Base-by-base conservation (phyloP, 2,113 vertebrate genomes). In the Setophaga coronata region DNA sequence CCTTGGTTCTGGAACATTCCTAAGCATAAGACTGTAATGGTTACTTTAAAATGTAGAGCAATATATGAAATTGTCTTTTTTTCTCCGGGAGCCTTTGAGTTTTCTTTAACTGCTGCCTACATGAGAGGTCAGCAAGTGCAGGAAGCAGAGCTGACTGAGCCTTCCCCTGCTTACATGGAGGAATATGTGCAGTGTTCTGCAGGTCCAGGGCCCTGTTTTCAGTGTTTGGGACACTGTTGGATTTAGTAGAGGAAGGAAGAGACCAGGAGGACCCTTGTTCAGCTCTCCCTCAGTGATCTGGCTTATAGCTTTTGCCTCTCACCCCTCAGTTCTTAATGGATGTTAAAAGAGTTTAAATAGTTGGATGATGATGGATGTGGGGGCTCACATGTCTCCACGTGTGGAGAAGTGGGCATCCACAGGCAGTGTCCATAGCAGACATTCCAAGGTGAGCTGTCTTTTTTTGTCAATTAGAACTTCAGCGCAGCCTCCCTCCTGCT, bases 401-500 rank as follows among this genome's bases (percentile, higher is more conserved):
- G 34, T 58, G 14, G 51, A 42, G 60, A 36, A 73, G 23, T 26
- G 64, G 34, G 7, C 42, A 31, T 62, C 80, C 62, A 10, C 58
- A 45, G 40, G 72, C 71, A 43, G 40, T 14, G 23, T 48, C 62
- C 56, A 33, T 6, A 42, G 67, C 45, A 47, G 23, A 23, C 12
- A 3, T 78, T 72, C 56, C 47, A 64, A 31, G 45, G 48, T 19
- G 33, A 94, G 53, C 51, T 86, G 62, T 18, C 25, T 74, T 29
- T 77, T 66, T 50, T 2, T 8, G 53, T 69, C 50, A 42, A 0
- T 42, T 2, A 45, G 43, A 58, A 7, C 57, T 36, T 31, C 0
- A 29, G 45, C 48, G 6, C 62, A 73, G 83, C 72, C 50, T 79
- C 36, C 12, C 62, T 45, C 48, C 26, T 66, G 60, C 69, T 91